Percentiles rank a stretch among this genome's conserved stretches.
Conservation (phyloP, 1,140 invertebrate species). For the Heliothis subflexa region DNA sequence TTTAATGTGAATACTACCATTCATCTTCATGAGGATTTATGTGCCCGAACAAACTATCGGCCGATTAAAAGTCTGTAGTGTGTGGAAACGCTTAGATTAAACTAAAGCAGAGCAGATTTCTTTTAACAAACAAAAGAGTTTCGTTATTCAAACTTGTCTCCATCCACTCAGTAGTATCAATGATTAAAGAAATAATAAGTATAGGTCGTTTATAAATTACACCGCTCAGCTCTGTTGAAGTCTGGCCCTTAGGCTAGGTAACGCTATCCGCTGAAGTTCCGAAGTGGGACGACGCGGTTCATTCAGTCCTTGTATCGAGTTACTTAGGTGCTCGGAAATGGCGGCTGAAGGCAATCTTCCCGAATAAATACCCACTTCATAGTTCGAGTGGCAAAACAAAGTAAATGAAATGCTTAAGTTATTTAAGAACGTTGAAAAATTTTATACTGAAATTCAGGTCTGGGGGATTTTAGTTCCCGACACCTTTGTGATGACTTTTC, state of each 20-base stretch:
- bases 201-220: too few relatives aligned
- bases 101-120: neutral
- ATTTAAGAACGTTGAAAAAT: neutral
- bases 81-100: too few relatives aligned
- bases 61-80: too few relatives aligned
- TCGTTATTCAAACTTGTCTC: too few relatives aligned
- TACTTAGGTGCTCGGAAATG: conserved; percentile 23
- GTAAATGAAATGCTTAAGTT: neutral
- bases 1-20: too few relatives aligned
- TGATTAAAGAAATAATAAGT: too few relatives aligned
- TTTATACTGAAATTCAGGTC: neutral
- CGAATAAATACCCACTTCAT: conserved; percentile 6
- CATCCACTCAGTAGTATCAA: too few relatives aligned
- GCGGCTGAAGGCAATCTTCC: conserved; percentile 12
- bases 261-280: neutral
- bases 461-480: neutral
- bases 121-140: too few relatives aligned
- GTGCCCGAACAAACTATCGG: too few relatives aligned
- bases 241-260: neutral
- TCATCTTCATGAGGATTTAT: too few relatives aligned
- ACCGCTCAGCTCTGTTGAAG: too few relatives aligned
- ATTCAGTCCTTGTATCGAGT: conserved; percentile 26
- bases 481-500: neutral
- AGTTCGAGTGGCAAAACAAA: neutral
- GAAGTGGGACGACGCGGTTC: conserved; percentile 2